These are phyloP conservation scores for Agrypnia vestita DNA, from an alignment of 1,140 invertebrate species.

Conservation along the genomic window DNA sequence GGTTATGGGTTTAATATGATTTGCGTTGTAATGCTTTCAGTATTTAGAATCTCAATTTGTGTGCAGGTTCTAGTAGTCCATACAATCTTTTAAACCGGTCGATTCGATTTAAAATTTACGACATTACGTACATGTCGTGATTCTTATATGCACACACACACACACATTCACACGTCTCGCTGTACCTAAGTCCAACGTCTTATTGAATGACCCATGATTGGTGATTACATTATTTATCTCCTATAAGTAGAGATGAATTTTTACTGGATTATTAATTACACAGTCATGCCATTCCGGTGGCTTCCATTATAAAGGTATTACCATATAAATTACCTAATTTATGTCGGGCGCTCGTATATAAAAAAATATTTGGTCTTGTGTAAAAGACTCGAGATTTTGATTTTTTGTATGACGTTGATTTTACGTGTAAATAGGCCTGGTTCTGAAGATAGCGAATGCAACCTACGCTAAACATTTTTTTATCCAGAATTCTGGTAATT, in stretches of 20 bases:
- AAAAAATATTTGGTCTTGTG: slow-evolving; percentile 12
- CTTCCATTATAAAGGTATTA: slow-evolving; percentile 60
- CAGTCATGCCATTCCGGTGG: slow-evolving; percentile 55
- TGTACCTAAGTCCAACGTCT: background rate
- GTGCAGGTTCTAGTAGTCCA: background rate
- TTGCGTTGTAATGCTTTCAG: no score
- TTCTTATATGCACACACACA: no score
- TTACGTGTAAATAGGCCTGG: slow-evolving; percentile 19
- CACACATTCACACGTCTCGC: background rate
- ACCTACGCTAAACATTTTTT: slow-evolving; percentile 14
- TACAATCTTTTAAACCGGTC: background rate
- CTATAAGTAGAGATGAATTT: slow-evolving; percentile 28
- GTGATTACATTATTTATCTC: slow-evolving; percentile 40
- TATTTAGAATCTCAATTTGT: background rate
- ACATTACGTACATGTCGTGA: background rate
- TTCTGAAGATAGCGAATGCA: slow-evolving; percentile 1
- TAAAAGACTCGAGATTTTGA: slow-evolving; percentile 1
- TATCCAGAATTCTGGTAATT: slow-evolving; percentile 3
- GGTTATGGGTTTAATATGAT: no score
- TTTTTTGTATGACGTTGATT: slow-evolving; percentile 1
- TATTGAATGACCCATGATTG: slow-evolving; percentile 10
- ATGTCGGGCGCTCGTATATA: slow-evolving; percentile 45
- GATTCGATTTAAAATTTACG: background rate
- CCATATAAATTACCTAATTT: slow-evolving; percentile 60
- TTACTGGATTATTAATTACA: slow-evolving; percentile 51